Base-by-base conservation (phyloP, 2,888 invertebrate genomes). In the Lordiphosa fenestrarum region DNA sequence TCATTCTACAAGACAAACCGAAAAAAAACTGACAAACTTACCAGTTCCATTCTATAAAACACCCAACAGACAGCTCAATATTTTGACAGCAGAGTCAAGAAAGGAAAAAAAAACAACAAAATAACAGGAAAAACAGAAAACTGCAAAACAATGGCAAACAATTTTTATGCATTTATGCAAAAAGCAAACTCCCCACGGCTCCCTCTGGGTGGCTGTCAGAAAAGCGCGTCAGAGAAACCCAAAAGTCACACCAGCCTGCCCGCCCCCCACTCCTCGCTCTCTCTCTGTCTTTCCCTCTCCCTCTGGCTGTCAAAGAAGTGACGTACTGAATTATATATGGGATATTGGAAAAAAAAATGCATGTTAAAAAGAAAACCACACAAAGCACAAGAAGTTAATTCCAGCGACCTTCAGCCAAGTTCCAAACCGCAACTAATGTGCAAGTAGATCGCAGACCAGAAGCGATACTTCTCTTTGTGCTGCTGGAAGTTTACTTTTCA, bases 101-200 rank as follows among this genome's bases (percentile, higher is more conserved):
- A 53, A 46, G 21, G 19, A 49, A 50, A 46, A 41, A 36, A 36
- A 42, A 3, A 50, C 49, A 33, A 38, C 19, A 41, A 42, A 47
- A 15, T 2, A 15, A n/a, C 25, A 25, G 25, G 7, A 39, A 30
- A 37, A 51, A 7, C 57, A 58, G 46, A 53, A 57, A 66, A 55
- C 60, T 50, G 60, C 71, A 81, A 81, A 84, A 77, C 77, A 77
- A 77, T 77, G 84, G 77, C 51, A 78, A 81, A 69, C 82, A 73
- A 76, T 84, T 82, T 84, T 70, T 78, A 81, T 81, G 83, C 83
- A 84, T 84, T 81, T 84, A 84, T 84, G 80, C 80, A 81, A 85
- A 78, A 61, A 64, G 55, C 62, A 55, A 39, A 39, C 46, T 48
- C 15, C 23, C 19, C 30, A 13, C 12, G 10, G 7, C 13, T 6